phyloP scores from a whole-genome alignment of 1,140 invertebrate genomes.

The Drosophila insularis region DNA sequence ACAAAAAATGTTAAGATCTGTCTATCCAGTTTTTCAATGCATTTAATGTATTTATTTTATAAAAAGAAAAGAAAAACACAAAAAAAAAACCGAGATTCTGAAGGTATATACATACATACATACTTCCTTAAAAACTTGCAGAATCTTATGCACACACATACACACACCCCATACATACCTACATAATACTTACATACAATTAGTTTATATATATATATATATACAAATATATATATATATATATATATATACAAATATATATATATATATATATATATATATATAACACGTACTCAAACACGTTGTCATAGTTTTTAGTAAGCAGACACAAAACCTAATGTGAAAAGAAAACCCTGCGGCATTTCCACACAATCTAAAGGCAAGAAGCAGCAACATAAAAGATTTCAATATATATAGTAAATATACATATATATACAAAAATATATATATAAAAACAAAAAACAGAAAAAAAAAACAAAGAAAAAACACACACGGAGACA shows the following conservation, averaged over 20 bases:
- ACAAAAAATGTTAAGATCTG: slow-evolving; percentile 11
- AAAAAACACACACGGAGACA: slow-evolving; percentile 26
- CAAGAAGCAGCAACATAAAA: slow-evolving; percentile 21
- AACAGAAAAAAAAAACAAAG: slow-evolving; percentile 3
- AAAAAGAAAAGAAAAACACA: slow-evolving; percentile 31
- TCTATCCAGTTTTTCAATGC: slow-evolving; percentile 47
- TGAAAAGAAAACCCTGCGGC: slow-evolving; percentile 34
- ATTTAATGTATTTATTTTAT: slow-evolving; percentile 70
- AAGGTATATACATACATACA: background rate
- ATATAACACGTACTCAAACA: slow-evolving; percentile 51
- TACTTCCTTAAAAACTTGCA: slow-evolving; percentile 20
- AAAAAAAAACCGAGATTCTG: background rate
- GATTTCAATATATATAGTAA: slow-evolving; percentile 1
- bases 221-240: background rate
- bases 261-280: slow-evolving; percentile 33
- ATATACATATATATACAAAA: background rate
- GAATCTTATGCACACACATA: slow-evolving; percentile 22
- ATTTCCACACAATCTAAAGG: slow-evolving; percentile 47
- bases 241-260: slow-evolving; percentile 13
- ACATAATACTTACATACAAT: slow-evolving; percentile 21
- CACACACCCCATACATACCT: slow-evolving; percentile 15
- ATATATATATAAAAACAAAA: slow-evolving; percentile 10
- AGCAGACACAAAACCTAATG: slow-evolving; percentile 41
- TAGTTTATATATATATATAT: slow-evolving; percentile 7
- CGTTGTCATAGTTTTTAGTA: slow-evolving; percentile 73